These are phyloP conservation scores for Beaufortia kweichowensis DNA, from an alignment of 2,113 vertebrate species.

Conservation along the genomic window DNA sequence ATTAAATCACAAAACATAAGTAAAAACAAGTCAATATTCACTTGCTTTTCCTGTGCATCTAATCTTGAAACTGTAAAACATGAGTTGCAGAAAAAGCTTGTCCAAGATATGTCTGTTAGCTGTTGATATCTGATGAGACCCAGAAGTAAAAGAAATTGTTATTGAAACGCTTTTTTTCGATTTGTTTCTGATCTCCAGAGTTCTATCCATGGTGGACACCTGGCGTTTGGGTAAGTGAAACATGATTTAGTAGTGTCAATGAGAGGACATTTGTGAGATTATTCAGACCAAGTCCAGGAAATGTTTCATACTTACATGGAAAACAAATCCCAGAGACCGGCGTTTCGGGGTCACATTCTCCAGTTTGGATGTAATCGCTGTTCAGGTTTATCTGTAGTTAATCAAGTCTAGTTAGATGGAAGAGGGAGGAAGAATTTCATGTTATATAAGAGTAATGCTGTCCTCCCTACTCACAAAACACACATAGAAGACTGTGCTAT, in stretches of 20 bases:
- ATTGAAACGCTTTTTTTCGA: background rate
- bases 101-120: background rate
- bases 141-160: background rate
- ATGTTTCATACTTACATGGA: background rate
- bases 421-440: background rate
- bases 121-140: background rate
- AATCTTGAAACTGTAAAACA: background rate
- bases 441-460: constrained; percentile 18
- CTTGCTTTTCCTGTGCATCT: background rate
- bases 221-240: constrained; percentile 53
- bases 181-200: constrained; percentile 39
- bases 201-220: constrained; percentile 50
- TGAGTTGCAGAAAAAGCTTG: too few relatives aligned
- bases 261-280: background rate
- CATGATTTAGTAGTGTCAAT: background rate
- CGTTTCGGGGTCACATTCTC: constrained; percentile 36
- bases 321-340: background rate
- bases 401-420: background rate
- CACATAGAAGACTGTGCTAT: constrained; percentile 3
- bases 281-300: constrained; percentile 7
- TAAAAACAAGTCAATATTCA: background rate
- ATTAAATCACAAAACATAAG: background rate
- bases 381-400: constrained; percentile 17
- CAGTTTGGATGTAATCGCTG: background rate
- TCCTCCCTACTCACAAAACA: background rate